Evolutionary conservation across 2,113 vertebrate species (phyloP).

Genomic region (Crocuta crocuta): DNA sequence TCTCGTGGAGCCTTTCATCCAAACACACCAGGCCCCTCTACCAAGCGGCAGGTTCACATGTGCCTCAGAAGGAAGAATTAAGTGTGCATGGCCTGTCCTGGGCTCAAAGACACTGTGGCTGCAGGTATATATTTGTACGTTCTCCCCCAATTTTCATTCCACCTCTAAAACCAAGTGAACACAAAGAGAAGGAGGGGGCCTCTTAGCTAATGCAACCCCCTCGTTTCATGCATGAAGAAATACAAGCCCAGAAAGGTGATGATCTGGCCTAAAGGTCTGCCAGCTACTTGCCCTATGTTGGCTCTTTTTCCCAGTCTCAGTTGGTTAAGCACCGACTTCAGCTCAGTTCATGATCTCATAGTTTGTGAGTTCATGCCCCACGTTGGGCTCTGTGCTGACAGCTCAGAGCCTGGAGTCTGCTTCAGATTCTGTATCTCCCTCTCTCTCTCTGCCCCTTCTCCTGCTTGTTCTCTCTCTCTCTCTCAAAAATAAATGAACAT

Average conservation of each 20-base stretch:
- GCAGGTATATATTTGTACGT: not conserved
- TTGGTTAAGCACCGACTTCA: no score
- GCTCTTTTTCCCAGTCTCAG: not conserved
- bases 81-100: not conserved
- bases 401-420: no score
- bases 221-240: not conserved
- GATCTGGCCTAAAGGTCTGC: no score
- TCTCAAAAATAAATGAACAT: no score
- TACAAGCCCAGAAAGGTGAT: not conserved
- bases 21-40: not conserved
- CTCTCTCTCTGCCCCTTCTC: no score
- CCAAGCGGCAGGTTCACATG: not conserved
- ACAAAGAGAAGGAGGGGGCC: not conserved
- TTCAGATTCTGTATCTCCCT: no score
- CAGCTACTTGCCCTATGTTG: not conserved
- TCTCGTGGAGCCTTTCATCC: slow-evolving; percentile 54
- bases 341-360: no score
- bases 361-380: no score
- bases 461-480: no score
- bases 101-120: slow-evolving; percentile 1
- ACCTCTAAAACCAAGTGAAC: not conserved
- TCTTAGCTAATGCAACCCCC: not conserved
- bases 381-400: no score
- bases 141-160: not conserved
- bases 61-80: not conserved